A percentile compares a stretch with the other conserved stretches of the same genome.
phyloP scores from a whole-genome alignment of 2,113 vertebrate genomes.

The Pholis gunnellus region DNA sequence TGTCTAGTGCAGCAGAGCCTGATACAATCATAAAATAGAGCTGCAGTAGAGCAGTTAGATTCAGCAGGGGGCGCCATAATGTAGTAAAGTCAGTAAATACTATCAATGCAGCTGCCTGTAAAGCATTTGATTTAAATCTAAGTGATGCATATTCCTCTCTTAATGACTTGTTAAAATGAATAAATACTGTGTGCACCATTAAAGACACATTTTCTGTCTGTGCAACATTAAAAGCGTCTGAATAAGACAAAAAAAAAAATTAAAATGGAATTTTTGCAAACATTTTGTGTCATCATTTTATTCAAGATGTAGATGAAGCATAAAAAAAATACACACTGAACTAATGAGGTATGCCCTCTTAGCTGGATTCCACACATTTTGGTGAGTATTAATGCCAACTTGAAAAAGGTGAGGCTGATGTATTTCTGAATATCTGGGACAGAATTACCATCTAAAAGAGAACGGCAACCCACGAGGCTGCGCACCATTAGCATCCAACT shows the following conservation, averaged over 20 bases:
- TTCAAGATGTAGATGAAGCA: conserved; percentile 19
- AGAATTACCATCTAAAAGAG: background rate
- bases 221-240: background rate
- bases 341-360: background rate
- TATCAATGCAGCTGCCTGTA: too few relatives aligned
- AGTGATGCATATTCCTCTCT: background rate
- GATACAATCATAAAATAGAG: background rate
- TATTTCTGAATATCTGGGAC: conserved; percentile 5
- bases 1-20: background rate
- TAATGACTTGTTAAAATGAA: background rate
- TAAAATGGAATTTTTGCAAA: background rate
- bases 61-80: conserved; percentile 25
- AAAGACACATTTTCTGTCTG: background rate
- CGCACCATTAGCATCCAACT: conserved; percentile 14
- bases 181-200: background rate
- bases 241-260: background rate
- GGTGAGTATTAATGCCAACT: background rate
- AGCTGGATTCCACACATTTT: conserved; percentile 12
- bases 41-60: background rate
- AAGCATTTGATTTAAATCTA: background rate
- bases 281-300: conserved; percentile 44
- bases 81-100: background rate
- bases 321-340: conserved; percentile 16
- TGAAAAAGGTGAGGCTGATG: background rate
- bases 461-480: background rate